Conservation (phyloP, 53 echinoderm and acorn worm genomes). For the Temnopleurus reevesii region DNA sequence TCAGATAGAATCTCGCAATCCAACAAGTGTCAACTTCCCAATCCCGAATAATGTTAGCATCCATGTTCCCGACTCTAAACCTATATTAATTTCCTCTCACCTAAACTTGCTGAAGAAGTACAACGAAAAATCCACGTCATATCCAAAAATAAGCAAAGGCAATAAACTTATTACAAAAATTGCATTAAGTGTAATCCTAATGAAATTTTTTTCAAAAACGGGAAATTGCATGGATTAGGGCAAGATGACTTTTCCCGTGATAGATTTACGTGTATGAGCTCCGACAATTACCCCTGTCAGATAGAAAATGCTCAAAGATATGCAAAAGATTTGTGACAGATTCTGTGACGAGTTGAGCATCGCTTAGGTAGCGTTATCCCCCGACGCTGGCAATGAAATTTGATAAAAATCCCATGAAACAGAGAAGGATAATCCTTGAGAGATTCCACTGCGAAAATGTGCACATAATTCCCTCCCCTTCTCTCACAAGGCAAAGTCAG, state of each 20-base stretch:
- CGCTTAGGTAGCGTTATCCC: neutral
- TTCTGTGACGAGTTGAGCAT: neutral
- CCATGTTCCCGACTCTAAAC: neutral
- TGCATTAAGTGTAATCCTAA: neutral
- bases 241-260: neutral
- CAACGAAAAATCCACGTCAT: neutral
- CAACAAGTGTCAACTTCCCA: slow-evolving; percentile 38
- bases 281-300: neutral
- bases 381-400: slow-evolving; percentile 17
- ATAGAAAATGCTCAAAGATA: neutral
- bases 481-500: no score
- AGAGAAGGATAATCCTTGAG: neutral
- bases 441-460: neutral
- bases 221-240: neutral
- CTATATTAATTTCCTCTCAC: neutral
- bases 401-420: slow-evolving; percentile 42
- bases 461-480: neutral
- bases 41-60: neutral
- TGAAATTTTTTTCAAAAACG: neutral
- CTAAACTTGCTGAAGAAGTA: neutral
- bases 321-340: slow-evolving; percentile 10
- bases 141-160: neutral
- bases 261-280: neutral
- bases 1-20: slow-evolving; percentile 16
- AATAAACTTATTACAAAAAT: neutral